A percentile compares a stretch with the other conserved stretches of the same genome.
Evolutionary conservation across 2,797 vertebrate species (phyloP).

Genomic region (Lutra lutra): DNA sequence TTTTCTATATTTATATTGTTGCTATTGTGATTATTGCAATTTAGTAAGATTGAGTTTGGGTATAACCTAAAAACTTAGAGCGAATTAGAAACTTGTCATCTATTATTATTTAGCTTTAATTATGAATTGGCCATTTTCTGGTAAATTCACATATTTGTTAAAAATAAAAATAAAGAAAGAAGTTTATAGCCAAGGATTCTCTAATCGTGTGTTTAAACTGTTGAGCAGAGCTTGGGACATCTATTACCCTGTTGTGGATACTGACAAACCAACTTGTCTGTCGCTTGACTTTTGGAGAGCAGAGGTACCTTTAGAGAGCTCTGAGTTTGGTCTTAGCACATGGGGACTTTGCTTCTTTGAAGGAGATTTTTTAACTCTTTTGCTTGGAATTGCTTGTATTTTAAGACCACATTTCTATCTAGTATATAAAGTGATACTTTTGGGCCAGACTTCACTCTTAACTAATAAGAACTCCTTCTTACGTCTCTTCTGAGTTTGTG

Average conservation of each 20-base stretch:
- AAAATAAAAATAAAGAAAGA: not conserved
- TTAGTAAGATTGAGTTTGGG: not conserved
- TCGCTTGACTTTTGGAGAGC: not conserved
- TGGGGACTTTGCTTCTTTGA: not conserved
- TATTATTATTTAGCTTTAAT: not conserved
- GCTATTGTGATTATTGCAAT: not conserved
- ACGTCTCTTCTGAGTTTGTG: not conserved
- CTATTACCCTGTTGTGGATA: not conserved
- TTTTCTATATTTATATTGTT: not conserved
- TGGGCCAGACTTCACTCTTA: not conserved
- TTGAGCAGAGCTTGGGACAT: not conserved
- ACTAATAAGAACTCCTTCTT: not conserved
- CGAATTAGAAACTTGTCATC: not conserved
- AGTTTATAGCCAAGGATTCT: not conserved
- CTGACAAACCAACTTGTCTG: not conserved
- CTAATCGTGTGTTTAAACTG: not conserved
- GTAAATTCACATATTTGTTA: not conserved
- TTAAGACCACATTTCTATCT: not conserved
- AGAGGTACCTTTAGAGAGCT: not conserved
- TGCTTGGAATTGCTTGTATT: not conserved
- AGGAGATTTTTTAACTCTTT: not conserved
- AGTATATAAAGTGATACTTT: not conserved
- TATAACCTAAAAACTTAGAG: not conserved
- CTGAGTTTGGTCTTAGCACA: not conserved
- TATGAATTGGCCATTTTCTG: not conserved